A percentile compares a stretch with the other conserved stretches of the same genome.
Conservation (phyloP, 1,140 invertebrate genomes). For the Parapsyche elsis region DNA sequence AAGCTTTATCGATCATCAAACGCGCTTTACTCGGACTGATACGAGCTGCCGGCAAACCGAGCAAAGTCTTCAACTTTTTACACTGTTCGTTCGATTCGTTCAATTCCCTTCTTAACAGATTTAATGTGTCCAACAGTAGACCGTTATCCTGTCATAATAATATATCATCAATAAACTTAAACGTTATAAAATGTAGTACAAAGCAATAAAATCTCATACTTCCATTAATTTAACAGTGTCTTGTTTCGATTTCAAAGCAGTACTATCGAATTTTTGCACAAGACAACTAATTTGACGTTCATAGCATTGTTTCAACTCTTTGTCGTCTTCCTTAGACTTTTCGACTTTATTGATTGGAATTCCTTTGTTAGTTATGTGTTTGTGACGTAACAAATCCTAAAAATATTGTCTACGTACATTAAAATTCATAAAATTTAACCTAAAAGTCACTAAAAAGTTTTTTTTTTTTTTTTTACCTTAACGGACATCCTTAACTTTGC, state of each 20-base stretch:
- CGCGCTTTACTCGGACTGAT: constrained; percentile 69
- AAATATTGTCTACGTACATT: background rate
- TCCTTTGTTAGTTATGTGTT: constrained; percentile 4
- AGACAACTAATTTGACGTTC: background rate
- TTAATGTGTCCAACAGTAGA: background rate
- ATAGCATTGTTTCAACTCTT: background rate
- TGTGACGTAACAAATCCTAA: constrained; percentile 15
- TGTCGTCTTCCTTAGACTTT: background rate
- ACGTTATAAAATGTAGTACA: no score
- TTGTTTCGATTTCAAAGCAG: background rate
- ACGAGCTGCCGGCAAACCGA: constrained; percentile 68
- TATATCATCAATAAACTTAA: no score
- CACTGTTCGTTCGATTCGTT: constrained; percentile 62
- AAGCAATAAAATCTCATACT: background rate
- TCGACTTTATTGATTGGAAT: background rate
- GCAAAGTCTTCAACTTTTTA: constrained; percentile 76
- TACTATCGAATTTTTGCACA: background rate
- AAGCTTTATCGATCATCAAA: constrained; percentile 70
- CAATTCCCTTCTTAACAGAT: background rate
- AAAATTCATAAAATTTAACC: no score
- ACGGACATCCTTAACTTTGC: constrained; percentile 82
- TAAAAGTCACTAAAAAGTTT: constrained; percentile 2
- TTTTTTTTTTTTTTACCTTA: constrained; percentile 63
- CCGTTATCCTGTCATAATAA: background rate
- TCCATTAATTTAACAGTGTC: background rate